These are phyloP conservation scores for Promerops cafer DNA, from an alignment of 2,113 vertebrate genomes.

Conservation along the genomic window DNA sequence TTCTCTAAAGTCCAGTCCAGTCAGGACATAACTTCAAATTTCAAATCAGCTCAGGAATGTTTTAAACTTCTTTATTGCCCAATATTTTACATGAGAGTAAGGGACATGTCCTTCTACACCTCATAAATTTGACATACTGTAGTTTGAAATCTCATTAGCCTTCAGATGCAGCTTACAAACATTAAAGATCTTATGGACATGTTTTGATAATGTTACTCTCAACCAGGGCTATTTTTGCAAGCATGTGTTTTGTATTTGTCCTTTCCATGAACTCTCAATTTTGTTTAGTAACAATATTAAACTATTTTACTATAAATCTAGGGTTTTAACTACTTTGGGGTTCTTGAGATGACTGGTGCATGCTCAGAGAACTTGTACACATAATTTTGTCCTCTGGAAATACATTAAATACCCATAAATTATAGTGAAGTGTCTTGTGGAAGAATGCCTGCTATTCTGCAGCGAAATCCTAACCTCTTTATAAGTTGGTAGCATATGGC, in stretches of 20 bases:
- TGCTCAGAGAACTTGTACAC: neutral
- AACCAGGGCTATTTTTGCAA: neutral
- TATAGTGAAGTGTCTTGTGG: neutral
- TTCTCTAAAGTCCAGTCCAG: neutral
- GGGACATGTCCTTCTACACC: slow-evolving; percentile 38
- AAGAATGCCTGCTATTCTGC: neutral
- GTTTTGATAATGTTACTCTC: neutral
- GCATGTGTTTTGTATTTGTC: slow-evolving; percentile 6
- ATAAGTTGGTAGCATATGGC: neutral
- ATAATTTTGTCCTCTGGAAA: neutral
- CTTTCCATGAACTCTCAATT: slow-evolving; percentile 21
- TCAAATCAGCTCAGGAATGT: neutral
- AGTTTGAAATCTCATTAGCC: slow-evolving; percentile 27
- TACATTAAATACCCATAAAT: neutral
- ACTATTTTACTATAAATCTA: neutral
- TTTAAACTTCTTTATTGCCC: slow-evolving; percentile 14
- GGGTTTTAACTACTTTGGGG: neutral
- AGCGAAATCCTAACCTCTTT: neutral
- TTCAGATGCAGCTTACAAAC: slow-evolving; percentile 27
- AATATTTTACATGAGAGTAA: slow-evolving; percentile 25
- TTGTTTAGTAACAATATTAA: neutral
- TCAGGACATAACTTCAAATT: neutral
- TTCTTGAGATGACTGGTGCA: neutral
- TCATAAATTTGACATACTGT: slow-evolving; percentile 47
- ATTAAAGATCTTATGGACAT: neutral